Evolutionary conservation across 1,140 invertebrate species (phyloP), one percentile per base, ranked within the genome.

Genomic region (Lucilia sericata): DNA sequence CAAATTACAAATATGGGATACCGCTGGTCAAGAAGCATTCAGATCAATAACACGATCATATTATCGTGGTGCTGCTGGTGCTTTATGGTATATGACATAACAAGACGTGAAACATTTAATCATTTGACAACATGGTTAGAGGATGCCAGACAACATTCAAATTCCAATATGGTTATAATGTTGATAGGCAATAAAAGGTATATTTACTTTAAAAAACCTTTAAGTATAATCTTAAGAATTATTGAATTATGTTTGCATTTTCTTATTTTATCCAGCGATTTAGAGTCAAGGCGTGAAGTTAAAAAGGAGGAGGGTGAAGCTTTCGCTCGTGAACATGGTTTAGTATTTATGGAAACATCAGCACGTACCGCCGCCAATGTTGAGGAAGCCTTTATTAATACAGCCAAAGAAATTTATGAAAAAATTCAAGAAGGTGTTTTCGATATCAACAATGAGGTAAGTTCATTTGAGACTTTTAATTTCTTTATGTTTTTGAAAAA

Each of bases 341-440:
- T 99, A 19, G 98, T 99, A 21, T 99, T 99, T 91, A 99, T 99
- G 98, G 99, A 99, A 93, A 99, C 99, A 0, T 99, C 98, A 19
- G 99, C 99, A 8, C 99, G 99, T 91, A 99, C 99, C 60, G 99
- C 99, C 9, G 97, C 98, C 9, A 99, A 99, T 93, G 99, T 99
- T 49, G 99, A 99, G 91, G 99, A 99, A 93, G 99, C 99, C 34
- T 99, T 99, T 92, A 99, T 99, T 86, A 99, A 99, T 91, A 99
- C 99, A 82, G 99, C 99, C 85, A 99, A 99, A 93, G 98, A 99
- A 93, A 99, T 99, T 89, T 99, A 99, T 92, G 98, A 99, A 91
- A 99, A 99, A 93, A 99, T 99, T 87, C 98, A 99, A 91, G 99
- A 99, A 92, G 99, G 99, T 83, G 98, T 99, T 42, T 99, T 99